Evolutionary conservation across 2,888 invertebrate species (phyloP).

Genomic region (Chromoteleia sp.): DNA sequence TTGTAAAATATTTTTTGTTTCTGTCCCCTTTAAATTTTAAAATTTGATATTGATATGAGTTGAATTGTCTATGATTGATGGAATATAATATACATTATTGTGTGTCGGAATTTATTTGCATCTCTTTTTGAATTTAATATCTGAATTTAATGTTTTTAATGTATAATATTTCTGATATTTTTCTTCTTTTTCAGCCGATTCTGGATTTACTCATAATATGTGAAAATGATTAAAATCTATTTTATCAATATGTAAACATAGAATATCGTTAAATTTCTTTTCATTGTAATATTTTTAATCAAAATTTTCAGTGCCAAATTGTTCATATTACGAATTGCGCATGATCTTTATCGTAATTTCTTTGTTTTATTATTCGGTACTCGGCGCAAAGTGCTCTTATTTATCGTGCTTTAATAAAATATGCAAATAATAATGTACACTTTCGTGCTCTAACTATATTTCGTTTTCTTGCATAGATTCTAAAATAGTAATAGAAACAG

Average conservation of each 20-base stretch:
- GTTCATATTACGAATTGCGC: slow-evolving; percentile 39
- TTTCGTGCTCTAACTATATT: slow-evolving; percentile 65
- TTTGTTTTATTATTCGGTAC: slow-evolving; percentile 34
- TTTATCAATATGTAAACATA: neutral
- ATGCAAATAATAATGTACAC: slow-evolving; percentile 54
- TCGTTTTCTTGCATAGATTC: slow-evolving; percentile 53
- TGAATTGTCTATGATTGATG: too few relatives aligned
- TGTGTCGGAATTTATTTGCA: too few relatives aligned
- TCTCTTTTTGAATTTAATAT: too few relatives aligned
- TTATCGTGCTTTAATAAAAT: slow-evolving; percentile 58
- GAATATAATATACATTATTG: too few relatives aligned
- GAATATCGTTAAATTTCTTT: neutral
- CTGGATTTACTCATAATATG: too few relatives aligned
- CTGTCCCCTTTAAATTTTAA: too few relatives aligned
- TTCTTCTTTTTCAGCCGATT: too few relatives aligned
- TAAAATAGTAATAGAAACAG: slow-evolving; percentile 46
- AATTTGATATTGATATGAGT: too few relatives aligned
- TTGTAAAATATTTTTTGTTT: too few relatives aligned
- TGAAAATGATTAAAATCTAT: too few relatives aligned
- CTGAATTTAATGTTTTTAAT: too few relatives aligned
- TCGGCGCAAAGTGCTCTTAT: slow-evolving; percentile 57
- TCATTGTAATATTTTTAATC: neutral
- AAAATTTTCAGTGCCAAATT: slow-evolving; percentile 7
- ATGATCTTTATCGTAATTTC: slow-evolving; percentile 53
- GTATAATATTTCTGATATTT: too few relatives aligned